phyloP scores from a whole-genome alignment of 2,797 vertebrate genomes.

The Oreochromis mossambicus region DNA sequence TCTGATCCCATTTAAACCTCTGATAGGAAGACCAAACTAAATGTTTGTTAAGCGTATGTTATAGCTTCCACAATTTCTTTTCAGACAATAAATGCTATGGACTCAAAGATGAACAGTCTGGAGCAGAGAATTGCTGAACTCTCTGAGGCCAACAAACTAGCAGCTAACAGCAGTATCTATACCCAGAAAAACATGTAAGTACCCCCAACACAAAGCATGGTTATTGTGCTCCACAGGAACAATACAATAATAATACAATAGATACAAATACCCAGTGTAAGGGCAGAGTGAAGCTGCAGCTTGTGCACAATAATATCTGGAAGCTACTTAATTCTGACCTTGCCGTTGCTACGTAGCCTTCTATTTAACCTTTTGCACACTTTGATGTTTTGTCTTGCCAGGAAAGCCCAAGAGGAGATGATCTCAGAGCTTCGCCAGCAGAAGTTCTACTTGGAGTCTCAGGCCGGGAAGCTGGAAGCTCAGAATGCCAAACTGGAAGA shows the following conservation, averaged over 20 bases:
- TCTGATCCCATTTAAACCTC: background rate
- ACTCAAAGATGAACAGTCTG: constrained; percentile 95
- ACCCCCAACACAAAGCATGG: background rate
- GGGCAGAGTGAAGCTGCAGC: background rate
- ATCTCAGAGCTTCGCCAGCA: constrained; percentile 97
- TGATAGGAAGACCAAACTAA: background rate
- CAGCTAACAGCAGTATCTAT: constrained; percentile 97
- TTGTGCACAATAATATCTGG: background rate
- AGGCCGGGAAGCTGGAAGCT: constrained; percentile 81
- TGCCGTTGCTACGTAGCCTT: background rate
- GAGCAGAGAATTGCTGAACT: constrained; percentile 96
- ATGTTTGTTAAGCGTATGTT: background rate
- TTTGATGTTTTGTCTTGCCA: constrained; percentile 45
- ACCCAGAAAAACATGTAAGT: constrained; percentile 99
- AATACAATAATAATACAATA: background rate
- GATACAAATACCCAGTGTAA: background rate
- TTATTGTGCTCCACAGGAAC: background rate
- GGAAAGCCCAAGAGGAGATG: constrained; percentile 99
- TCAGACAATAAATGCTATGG: constrained; percentile 98
- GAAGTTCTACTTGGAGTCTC: constrained; percentile 92
- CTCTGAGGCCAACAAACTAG: constrained; percentile 97
- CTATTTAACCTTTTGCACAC: background rate
- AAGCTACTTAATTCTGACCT: background rate
- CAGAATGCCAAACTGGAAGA: constrained; percentile 95
- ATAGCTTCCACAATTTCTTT: background rate